Evolutionary conservation across 2,113 vertebrate genomes (phyloP).

Genomic region (Mobula birostris): DNA sequence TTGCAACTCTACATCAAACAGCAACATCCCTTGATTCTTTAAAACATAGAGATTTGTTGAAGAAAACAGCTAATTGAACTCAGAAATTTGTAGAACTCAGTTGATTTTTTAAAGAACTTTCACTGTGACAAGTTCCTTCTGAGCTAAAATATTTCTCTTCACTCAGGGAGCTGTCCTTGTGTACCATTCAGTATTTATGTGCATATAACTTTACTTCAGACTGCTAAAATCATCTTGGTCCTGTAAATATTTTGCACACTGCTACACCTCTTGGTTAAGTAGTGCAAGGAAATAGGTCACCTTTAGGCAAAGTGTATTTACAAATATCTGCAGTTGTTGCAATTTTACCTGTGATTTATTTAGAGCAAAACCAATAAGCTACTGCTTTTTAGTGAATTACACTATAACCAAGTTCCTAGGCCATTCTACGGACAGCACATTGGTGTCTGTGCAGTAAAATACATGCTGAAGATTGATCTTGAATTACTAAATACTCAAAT

Average conservation of each 20-base stretch:
- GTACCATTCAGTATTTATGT: background rate
- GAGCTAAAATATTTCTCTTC: background rate
- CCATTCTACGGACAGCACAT: background rate
- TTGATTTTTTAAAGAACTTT: background rate
- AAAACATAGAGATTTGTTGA: background rate
- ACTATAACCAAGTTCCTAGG: background rate
- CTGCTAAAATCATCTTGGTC: background rate
- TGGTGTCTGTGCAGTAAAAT: slow-evolving; percentile 8
- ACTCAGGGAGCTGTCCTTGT: background rate
- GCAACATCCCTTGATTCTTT: background rate
- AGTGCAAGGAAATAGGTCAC: too few relatives aligned
- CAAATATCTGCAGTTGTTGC: background rate
- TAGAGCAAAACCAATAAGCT: background rate
- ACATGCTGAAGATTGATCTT: slow-evolving; percentile 4
- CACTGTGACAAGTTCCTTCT: background rate
- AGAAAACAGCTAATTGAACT: background rate
- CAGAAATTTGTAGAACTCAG: too few relatives aligned
- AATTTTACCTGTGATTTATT: background rate
- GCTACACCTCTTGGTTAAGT: background rate
- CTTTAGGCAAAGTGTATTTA: background rate
- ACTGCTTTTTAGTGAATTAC: background rate
- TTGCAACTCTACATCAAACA: background rate
- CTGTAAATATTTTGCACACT: background rate
- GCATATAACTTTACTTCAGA: background rate
- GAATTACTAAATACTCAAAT: background rate